phyloP scores from a whole-genome alignment of 2,113 vertebrate genomes.

The Gopherus flavomarginatus region DNA sequence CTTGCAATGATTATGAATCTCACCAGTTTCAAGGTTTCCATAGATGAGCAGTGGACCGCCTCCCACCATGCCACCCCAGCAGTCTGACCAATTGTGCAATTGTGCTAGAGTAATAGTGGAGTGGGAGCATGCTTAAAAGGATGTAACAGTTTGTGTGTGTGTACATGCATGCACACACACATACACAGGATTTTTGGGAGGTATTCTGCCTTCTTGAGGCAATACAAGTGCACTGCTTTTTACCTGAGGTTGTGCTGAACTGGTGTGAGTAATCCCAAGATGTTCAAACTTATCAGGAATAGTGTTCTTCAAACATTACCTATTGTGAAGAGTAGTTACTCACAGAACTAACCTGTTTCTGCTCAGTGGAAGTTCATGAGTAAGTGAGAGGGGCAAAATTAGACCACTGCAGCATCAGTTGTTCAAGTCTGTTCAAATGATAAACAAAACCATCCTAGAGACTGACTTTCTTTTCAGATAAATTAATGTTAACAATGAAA shows the following conservation, averaged over 20 bases:
- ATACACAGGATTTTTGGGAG: too few relatives aligned
- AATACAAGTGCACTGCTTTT: background rate
- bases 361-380: background rate
- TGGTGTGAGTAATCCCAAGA: background rate
- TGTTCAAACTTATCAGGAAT: too few relatives aligned
- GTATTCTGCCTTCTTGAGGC: background rate
- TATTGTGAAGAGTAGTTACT: background rate
- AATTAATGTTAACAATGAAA: background rate
- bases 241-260: background rate
- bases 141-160: too few relatives aligned
- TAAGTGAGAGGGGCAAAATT: background rate
- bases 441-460: background rate
- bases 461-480: background rate
- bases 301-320: background rate
- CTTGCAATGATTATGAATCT: background rate
- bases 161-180: too few relatives aligned
- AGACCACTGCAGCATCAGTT: background rate
- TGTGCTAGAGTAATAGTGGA: background rate
- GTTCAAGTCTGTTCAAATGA: background rate
- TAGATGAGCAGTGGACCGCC: background rate
- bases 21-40: background rate
- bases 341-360: background rate
- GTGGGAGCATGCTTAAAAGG: background rate
- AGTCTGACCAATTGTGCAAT: background rate
- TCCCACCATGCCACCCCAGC: background rate